Evolutionary conservation across 2,113 vertebrate genomes (phyloP), one percentile per base, ranked within the genome.

Genomic region (Leucosticte australis): DNA sequence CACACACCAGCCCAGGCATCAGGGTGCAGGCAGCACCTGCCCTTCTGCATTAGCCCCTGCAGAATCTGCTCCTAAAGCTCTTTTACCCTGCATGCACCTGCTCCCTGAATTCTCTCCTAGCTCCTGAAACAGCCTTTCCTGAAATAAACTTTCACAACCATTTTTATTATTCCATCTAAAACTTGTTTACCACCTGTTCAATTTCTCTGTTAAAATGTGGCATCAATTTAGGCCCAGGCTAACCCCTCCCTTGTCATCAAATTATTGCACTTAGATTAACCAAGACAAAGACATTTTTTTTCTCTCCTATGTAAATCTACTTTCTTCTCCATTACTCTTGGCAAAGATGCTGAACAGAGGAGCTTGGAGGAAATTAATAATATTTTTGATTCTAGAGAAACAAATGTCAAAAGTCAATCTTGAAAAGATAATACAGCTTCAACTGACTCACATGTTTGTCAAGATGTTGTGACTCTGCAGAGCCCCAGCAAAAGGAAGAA

Each of bases 341-440:
- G 78, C 78, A 88, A 78, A 80, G 62, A 79, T 46, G 22, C 52
- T 67, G 56, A 60, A 69, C 20, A 95, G 46, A 86, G 31, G 20
- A 90, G 42, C 67, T 90, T 64, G 59, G 35, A 94, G 79, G 76
- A 95, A 94, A 92, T 87, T 1, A 92, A 85, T 70, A 83, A 70
- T 85, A 83, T 73, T 91, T 95, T 93, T 93, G 12, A 83, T 80
- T 67, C 67, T 55, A 62, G 30, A 91, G 55, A 89, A 95, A 91
- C 9, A 44, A 93, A 83, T 63, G 35, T 55, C 75, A 83, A 73
- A 91, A 90, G 33, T 52, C 68, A 83, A 1, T 81, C 68, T 57
- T 75, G 79, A 77, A 56, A 79, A 90, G 47, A 80, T 74, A 90
- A 78, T 41, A 46, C 63, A 74, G 47, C 60, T 67, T 78, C 52